Base-by-base conservation (phyloP, 2,888 invertebrate species). In the Zelleria hepariella region DNA sequence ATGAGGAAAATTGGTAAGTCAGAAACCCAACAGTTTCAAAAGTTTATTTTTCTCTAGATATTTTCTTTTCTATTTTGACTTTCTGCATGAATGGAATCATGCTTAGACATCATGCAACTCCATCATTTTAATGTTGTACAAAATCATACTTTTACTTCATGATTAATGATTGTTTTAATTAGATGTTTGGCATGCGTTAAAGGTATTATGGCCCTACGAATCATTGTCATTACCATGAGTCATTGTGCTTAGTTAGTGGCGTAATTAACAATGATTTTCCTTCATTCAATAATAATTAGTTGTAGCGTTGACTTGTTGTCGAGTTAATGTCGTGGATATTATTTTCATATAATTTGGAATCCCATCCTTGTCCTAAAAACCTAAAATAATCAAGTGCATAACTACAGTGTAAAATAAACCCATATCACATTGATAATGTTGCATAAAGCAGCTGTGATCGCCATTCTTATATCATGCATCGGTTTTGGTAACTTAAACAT, bases 31-130 rank as follows among this genome's bases (percentile, higher is more conserved):
- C 51, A 2, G 51, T 51, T 20, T 23, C 6, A 2, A 20, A 23
- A 66, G 63, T 68, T 42, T 63, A 62, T 64, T 66, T 65, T 64
- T 64, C 65, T 42, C 32, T 42, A 42, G 10, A 42, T 42, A 15
- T 15, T 42, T 42, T 42, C 32, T 42, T 15, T 42, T 42, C 32
- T 42, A 42, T n/a, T 42, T 15, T 42, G 21, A 8, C 66, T 61
- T 70, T 65, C 70, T 74, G 80, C 80, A 80, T 80, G 79, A 73
- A 61, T 18, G 25, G 54, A 24, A 26, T 54, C 26, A 53, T 53
- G 65, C 70, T 65, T 68, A 68, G 62, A 59, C 62, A 73, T 74
- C 78, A 76, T 78, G 76, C 76, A 70, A 69, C 63, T 62, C 66
- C 61, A 63, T 63, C 66, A 66, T 60, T 60, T 65, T 58, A 58